Percentiles rank a stretch among this genome's conserved stretches.
phyloP scores from a whole-genome alignment of 2,888 invertebrate genomes.

The Lepidochrysops patricia region DNA sequence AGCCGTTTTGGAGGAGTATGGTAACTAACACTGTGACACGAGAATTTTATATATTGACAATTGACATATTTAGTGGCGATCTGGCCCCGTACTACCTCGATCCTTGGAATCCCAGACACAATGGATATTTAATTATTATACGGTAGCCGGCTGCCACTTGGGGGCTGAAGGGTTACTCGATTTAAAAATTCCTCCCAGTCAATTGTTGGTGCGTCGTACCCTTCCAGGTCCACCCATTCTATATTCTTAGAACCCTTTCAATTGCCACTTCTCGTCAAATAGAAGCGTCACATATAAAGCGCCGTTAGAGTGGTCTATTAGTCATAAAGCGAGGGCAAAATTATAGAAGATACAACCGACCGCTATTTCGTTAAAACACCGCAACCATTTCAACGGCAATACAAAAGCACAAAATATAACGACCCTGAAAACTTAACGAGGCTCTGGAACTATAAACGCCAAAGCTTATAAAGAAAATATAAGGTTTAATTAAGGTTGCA shows the following conservation, averaged over 20 bases:
- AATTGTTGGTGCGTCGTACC: neutral
- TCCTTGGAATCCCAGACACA: too few relatives aligned
- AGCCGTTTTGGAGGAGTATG: too few relatives aligned
- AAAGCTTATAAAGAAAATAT: neutral
- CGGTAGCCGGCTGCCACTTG: too few relatives aligned
- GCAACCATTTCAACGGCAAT: neutral
- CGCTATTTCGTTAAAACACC: neutral
- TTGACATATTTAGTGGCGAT: too few relatives aligned
- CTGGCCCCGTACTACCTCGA: too few relatives aligned
- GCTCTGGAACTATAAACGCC: neutral
- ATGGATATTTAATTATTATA: too few relatives aligned
- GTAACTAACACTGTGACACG: too few relatives aligned
- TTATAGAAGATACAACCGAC: neutral
- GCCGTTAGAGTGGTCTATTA: neutral
- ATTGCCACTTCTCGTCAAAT: neutral
- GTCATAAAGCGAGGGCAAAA: neutral
- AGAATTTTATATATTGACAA: too few relatives aligned
- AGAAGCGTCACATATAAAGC: neutral
- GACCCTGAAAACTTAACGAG: neutral
- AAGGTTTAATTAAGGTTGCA: neutral
- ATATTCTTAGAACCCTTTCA: neutral
- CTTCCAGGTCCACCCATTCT: neutral
- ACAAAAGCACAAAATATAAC: neutral
- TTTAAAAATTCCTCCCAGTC: neutral
- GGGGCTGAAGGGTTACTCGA: too few relatives aligned